Percentiles rank a stretch among this genome's conserved stretches.
phyloP scores from a whole-genome alignment of 2,113 vertebrate genomes.

The Xyrauchen texanus region DNA sequence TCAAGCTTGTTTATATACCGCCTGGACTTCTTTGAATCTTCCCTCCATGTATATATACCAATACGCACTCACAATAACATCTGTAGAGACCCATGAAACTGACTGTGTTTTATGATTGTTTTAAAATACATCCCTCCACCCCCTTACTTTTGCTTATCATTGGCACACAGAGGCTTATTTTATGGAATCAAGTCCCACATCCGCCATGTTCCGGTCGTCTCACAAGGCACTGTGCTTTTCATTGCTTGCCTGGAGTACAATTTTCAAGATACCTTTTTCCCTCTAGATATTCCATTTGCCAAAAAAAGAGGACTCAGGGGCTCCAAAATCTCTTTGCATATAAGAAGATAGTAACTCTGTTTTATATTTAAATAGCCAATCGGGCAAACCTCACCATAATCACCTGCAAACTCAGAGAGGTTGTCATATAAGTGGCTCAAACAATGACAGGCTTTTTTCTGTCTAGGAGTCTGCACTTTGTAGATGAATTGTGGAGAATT shows the following conservation, averaged over 20 bases:
- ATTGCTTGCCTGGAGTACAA: slow-evolving; percentile 16
- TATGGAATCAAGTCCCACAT: slow-evolving; percentile 7
- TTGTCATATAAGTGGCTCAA: background rate
- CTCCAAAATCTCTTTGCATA: slow-evolving; percentile 1
- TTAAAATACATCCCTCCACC: slow-evolving; percentile 36
- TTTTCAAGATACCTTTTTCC: slow-evolving; percentile 20
- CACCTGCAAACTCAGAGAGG: background rate
- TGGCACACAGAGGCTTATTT: slow-evolving; percentile 9
- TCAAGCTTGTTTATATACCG: slow-evolving; percentile 25
- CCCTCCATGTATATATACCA: background rate
- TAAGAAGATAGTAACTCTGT: slow-evolving; percentile 12
- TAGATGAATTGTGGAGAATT: background rate
- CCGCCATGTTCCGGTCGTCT: slow-evolving; percentile 9
- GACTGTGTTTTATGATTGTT: slow-evolving; percentile 29
- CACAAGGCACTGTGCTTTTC: background rate
- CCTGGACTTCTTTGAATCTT: background rate
- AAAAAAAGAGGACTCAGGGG: background rate
- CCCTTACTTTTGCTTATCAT: slow-evolving; percentile 53
- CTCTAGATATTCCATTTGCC: slow-evolving; percentile 23
- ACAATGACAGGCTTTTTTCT: background rate
- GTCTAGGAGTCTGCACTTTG: background rate
- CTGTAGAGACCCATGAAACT: slow-evolving; percentile 25
- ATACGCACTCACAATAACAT: slow-evolving; percentile 44
- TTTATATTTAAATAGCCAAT: slow-evolving; percentile 4
- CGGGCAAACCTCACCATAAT: slow-evolving; percentile 2